phyloP scores from a whole-genome alignment of 2,113 vertebrate genomes.

The Eulemur macaco region DNA sequence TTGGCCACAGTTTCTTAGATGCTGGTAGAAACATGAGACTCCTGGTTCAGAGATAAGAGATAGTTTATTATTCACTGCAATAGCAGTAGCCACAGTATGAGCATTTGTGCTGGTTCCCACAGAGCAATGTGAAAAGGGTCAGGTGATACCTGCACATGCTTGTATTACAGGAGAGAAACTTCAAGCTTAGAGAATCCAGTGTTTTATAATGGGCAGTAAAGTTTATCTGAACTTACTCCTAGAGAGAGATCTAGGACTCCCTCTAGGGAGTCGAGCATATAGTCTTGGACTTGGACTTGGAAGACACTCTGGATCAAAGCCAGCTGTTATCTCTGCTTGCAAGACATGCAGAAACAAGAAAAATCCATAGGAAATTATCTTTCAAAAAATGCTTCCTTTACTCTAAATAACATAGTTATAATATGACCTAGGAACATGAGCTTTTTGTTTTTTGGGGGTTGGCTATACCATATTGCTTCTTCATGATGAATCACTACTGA shows the following conservation, averaged over 20 bases:
- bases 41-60: neutral
- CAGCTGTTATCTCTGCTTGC: neutral
- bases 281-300: too few relatives aligned
- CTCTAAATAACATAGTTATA: neutral
- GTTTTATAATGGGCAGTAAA: neutral
- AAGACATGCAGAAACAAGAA: neutral
- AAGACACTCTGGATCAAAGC: neutral
- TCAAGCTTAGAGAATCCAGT: neutral
- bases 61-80: neutral
- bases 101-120: neutral
- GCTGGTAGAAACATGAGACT: neutral
- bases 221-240: neutral
- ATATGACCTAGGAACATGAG: neutral
- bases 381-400: neutral
- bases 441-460: neutral
- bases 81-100: neutral
- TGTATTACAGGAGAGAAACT: neutral
- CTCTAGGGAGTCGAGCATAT: too few relatives aligned
- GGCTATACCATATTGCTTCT: neutral
- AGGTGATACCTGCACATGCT: neutral
- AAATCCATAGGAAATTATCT: neutral
- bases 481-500: neutral
- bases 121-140: neutral
- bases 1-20: neutral
- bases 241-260: neutral